A percentile compares a stretch with the other conserved stretches of the same genome.
Evolutionary conservation across 1,140 invertebrate species (phyloP).

Genomic region (Drosophila parabipectinata): DNA sequence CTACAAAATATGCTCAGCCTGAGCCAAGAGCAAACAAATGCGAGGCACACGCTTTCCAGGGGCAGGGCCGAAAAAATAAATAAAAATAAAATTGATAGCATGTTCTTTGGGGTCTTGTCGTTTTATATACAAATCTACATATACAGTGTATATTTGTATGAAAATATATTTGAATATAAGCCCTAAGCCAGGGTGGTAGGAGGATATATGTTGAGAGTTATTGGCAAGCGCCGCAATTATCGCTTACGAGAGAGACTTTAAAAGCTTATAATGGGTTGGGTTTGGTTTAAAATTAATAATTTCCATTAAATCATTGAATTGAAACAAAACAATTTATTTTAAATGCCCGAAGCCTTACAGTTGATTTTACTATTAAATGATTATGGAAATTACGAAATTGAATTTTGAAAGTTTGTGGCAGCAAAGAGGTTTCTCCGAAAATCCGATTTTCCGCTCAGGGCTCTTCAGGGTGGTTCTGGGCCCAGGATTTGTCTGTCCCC

Average conservation of each 20-base stretch:
- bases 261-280: slow-evolving; percentile 2
- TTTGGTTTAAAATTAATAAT: no score
- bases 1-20: slow-evolving; percentile 74
- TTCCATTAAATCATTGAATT: neutral
- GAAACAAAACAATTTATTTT: no score
- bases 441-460: neutral
- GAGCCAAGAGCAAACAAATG: slow-evolving; percentile 67
- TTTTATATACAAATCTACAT: slow-evolving; percentile 7
- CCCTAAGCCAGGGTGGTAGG: neutral
- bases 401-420: neutral
- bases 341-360: neutral
- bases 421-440: neutral
- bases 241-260: slow-evolving; percentile 38
- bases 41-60: slow-evolving; percentile 11
- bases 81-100: slow-evolving; percentile 76
- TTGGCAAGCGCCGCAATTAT: slow-evolving; percentile 32
- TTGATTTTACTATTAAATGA: neutral
- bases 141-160: neutral
- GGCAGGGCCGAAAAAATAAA: slow-evolving; percentile 55
- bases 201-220: slow-evolving; percentile 34
- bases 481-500: no score
- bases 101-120: slow-evolving; percentile 38
- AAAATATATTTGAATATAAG: neutral
- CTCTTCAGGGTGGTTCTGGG: no score
- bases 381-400: neutral